phyloP scores from a whole-genome alignment of 92 coral and sea anemone species.

The Epizoanthus stellaris region DNA sequence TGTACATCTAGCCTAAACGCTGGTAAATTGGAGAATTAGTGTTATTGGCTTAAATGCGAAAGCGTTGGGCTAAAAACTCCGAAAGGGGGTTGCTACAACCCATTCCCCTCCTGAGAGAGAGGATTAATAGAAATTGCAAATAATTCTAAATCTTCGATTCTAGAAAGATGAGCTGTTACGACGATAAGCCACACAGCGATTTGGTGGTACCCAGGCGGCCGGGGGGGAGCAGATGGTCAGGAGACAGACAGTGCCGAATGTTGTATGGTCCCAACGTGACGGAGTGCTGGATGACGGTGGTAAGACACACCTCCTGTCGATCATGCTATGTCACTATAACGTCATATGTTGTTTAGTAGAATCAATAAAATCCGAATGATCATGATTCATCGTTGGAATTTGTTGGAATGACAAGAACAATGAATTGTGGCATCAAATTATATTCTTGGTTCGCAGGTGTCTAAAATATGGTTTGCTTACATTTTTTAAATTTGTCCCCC shows the following conservation, averaged over 20 bases:
- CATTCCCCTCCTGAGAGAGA: background rate
- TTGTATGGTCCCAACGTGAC: conserved; percentile 63
- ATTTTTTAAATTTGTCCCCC: too few species aligned
- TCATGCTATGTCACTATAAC: background rate
- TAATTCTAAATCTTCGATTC: background rate
- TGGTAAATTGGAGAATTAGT: too few species aligned
- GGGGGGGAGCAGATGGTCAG: conserved; percentile 56
- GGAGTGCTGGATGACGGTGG: conserved; percentile 74
- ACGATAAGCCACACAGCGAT: conserved; percentile 69
- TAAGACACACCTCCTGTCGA: conserved; percentile 20
- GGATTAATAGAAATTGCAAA: too few species aligned
- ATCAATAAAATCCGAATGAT: too few species aligned
- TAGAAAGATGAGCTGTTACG: conserved; percentile 55
- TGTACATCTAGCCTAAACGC: too few species aligned
- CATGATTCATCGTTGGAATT: too few species aligned
- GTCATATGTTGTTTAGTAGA: background rate
- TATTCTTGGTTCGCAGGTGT: too few species aligned
- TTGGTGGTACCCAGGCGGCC: conserved; percentile 56
- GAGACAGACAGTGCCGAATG: conserved; percentile 75
- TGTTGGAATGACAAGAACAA: too few species aligned
- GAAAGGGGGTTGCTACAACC: too few species aligned
- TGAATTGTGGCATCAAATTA: too few species aligned
- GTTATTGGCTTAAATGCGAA: too few species aligned
- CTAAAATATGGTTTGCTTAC: too few species aligned
- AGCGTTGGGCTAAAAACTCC: background rate